Conservation (phyloP, 2,797 vertebrate species). For the Margarornis squamiger region DNA sequence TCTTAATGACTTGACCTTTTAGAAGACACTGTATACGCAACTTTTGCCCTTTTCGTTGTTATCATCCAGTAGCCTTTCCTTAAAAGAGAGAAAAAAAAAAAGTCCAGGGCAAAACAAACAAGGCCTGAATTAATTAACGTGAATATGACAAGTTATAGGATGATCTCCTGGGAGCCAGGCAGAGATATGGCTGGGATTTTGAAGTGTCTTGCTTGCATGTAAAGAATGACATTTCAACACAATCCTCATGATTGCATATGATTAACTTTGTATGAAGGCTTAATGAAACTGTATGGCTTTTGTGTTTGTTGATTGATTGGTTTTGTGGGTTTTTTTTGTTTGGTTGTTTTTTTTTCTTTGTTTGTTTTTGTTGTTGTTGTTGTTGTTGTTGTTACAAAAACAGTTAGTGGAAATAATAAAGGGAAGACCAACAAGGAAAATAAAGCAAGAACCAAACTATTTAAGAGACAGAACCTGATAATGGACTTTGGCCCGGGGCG, state of each 20-base stretch:
- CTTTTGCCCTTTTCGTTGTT: slow-evolving; percentile 54
- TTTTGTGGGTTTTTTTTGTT: background rate
- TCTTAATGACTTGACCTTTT: slow-evolving; percentile 60
- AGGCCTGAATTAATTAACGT: slow-evolving; percentile 5
- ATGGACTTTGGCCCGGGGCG: background rate
- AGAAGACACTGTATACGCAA: background rate
- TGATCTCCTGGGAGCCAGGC: background rate
- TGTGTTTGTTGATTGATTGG: background rate
- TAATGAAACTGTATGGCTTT: background rate
- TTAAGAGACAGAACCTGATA: background rate
- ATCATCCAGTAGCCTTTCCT: background rate
- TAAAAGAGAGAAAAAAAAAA: background rate
- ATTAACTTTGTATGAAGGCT: background rate
- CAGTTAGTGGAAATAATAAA: background rate
- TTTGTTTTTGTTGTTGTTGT: too few relatives aligned
- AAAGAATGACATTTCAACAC: slow-evolving; percentile 9
- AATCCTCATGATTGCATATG: background rate
- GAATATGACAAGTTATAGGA: background rate
- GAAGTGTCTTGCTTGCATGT: background rate
- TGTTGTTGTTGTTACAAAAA: background rate
- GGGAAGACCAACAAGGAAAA: background rate
- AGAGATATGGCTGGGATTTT: background rate
- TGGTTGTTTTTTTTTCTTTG: too few relatives aligned
- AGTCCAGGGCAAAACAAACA: background rate
- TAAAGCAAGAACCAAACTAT: background rate